Conservation (phyloP, 1,140 invertebrate species). For the Apis mellifera region Amel_HAv3.1 CM009933.2:9167001-9167500, state of each 20-base stretch:
- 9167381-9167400: no score
- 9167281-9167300: neutral
- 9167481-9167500: no score
- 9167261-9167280: conserved; percentile 10
- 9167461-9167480: no score
- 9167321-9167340: neutral
- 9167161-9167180: neutral
- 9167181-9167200: conserved; percentile 19
- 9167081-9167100: conserved; percentile 49
- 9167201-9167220: conserved; percentile 19
- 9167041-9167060: conserved; percentile 17
- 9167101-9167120: conserved; percentile 25
- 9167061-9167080: conserved; percentile 46
- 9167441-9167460: no score
- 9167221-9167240: conserved; percentile 22
- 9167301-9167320: neutral
- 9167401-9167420: no score
- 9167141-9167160: conserved; percentile 27
- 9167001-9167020: no score
- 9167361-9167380: no score
- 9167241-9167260: neutral
- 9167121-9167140: conserved; percentile 48
- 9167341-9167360: no score
- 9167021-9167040: conserved; percentile 47
- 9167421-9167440: no score